A percentile compares a stretch with the other conserved stretches of the same genome.
Evolutionary conservation across 1,140 invertebrate species (phyloP).

Genomic region (Procambarus clarkii): DNA sequence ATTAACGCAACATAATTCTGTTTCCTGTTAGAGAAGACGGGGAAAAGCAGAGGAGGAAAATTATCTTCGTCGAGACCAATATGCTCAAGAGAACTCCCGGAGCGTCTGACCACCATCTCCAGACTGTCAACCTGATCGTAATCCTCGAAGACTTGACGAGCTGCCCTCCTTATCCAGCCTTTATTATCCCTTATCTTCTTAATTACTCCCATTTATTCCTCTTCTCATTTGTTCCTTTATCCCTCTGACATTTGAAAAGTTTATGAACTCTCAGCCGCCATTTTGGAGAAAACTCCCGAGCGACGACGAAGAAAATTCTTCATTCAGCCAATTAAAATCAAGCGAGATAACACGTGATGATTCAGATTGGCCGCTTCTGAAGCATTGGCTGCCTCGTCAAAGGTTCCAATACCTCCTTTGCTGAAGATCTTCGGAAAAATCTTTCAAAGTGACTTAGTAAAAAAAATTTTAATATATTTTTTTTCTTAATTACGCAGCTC

Average conservation of each 20-base stretch:
- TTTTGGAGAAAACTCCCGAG: neutral
- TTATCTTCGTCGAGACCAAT: too few species aligned
- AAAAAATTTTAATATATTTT: neutral
- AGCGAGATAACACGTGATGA: neutral
- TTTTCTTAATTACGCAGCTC: too few species aligned
- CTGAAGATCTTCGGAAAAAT: neutral
- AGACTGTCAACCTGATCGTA: too few species aligned
- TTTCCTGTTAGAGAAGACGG: too few species aligned
- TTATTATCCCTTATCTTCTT: neutral
- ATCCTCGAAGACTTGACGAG: too few species aligned
- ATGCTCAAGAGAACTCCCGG: too few species aligned
- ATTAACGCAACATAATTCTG: too few species aligned
- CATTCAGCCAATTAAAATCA: neutral
- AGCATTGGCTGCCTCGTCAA: neutral
- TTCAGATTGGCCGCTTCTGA: neutral
- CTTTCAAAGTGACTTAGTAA: neutral
- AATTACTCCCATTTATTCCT: neutral
- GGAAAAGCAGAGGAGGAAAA: too few species aligned
- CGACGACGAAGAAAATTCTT: neutral
- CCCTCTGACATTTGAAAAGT: neutral
- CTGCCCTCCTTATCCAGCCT: neutral
- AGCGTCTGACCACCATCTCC: too few species aligned
- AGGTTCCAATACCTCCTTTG: neutral
- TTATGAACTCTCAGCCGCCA: neutral
- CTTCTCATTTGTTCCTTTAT: neutral